Evolutionary conservation across 30 jellyfish, hydroid and myxozoan genomes (phyloP), one percentile per base, ranked within the genome.

Genomic region (Hydra vulgaris): DNA sequence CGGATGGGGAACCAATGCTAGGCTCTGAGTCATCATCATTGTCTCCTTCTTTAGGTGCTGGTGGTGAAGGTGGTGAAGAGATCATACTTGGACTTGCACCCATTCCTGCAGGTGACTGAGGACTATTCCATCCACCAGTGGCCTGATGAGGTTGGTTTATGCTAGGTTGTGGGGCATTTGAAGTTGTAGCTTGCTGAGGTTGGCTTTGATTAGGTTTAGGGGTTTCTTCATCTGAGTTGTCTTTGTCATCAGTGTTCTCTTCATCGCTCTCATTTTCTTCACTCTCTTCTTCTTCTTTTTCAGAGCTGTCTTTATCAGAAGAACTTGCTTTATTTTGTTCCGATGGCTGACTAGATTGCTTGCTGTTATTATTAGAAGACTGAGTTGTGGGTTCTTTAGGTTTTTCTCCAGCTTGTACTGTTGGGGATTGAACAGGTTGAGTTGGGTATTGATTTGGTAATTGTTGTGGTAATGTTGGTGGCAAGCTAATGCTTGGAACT

Each of bases 41-140:
- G 20, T 82, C 87, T 12, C 87, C 90, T 53, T 86, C 95, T 26
- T 86, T 85, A 12, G 95, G 81, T 18, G 95, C 89, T 18, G 95
- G 92, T 18, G 91, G 96, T 75, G 54, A 70, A 70, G 83, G 56
- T 26, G 83, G 83, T 23, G 71, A 70, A 25, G 69, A 15, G 0
- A 12, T 12, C 5, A 40, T 40, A 12, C 12, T 40, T 40, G 61
- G 61, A 12, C 61, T 40, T 3, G 61, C 61, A 40, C 61, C 61
- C 61, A 40, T 40, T 40, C 61, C 61, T 40, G 61, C 12, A 3
- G 61, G 61, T 40, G 61, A 40, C 12, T 40, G 61, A 40, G 61
- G 61, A 40, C 61, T 40, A 40, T 40, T 40, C 61, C 61, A 40
- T 40, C 61, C 61, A 40, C 61, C 61, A 40, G 61, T 40, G 12